phyloP scores from a whole-genome alignment of 2,113 vertebrate genomes.

The Herpetotheres cachinnans region DNA sequence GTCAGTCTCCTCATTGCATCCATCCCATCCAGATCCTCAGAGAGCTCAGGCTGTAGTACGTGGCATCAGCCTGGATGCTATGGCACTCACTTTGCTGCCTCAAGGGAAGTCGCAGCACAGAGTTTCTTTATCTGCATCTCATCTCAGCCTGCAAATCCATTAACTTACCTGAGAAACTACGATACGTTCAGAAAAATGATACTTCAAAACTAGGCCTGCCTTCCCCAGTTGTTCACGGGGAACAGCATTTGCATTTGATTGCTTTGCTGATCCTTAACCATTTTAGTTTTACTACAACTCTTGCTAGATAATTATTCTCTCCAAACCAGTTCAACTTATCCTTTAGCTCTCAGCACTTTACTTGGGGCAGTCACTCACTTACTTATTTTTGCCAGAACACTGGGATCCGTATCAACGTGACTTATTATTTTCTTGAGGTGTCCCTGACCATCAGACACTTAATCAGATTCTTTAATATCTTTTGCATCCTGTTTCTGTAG shows the following conservation, averaged over 20 bases:
- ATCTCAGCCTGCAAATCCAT: background rate
- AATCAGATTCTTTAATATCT: conserved; percentile 59
- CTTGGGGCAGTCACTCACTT: background rate
- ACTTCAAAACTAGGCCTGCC: background rate
- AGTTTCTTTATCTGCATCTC: background rate
- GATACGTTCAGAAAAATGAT: background rate
- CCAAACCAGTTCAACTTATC: background rate
- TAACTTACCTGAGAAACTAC: background rate
- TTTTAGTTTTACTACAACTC: background rate
- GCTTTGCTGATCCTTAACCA: background rate
- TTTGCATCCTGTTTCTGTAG: conserved; percentile 58
- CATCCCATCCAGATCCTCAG: background rate
- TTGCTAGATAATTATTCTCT: background rate
- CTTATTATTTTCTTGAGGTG: conserved; percentile 40
- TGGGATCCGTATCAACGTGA: background rate
- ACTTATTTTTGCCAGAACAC: conserved; percentile 7
- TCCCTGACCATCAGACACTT: conserved; percentile 55
- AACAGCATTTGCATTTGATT: background rate
- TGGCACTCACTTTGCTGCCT: background rate
- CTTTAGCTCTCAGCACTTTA: background rate
- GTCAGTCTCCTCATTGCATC: background rate
- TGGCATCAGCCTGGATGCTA: background rate
- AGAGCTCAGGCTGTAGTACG: background rate
- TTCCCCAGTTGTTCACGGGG: background rate
- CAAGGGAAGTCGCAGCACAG: background rate